Conservation (phyloP, 2,797 vertebrate species). For the Muscicapa comitata region DNA sequence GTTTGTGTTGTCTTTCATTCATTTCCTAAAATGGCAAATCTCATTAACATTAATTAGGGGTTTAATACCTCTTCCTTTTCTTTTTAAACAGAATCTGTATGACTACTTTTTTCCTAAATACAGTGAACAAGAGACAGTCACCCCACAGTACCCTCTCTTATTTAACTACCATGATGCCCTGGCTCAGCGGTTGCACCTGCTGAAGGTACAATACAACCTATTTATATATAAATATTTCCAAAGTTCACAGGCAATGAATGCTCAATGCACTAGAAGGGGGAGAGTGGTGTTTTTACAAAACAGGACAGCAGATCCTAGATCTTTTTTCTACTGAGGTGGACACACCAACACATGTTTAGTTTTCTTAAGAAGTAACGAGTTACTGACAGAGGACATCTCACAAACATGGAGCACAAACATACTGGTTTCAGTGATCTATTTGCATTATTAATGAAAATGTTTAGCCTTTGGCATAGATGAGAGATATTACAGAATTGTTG, state of each 20-base stretch:
- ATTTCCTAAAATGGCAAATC: background rate
- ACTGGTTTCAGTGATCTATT: background rate
- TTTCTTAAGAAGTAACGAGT: background rate
- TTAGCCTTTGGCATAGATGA: background rate
- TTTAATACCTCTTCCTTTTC: slow-evolving; percentile 17
- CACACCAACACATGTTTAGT: background rate
- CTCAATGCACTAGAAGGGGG: background rate
- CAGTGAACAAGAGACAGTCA: background rate
- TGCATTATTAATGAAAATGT: background rate
- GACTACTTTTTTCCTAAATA: slow-evolving; percentile 70
- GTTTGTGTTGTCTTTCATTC: slow-evolving; percentile 39
- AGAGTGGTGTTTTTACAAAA: background rate
- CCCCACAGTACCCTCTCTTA: slow-evolving; percentile 69
- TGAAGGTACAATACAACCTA: slow-evolving; percentile 65
- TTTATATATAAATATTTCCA: background rate
- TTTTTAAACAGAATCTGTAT: slow-evolving; percentile 74
- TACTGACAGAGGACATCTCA: background rate
- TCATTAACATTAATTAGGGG: background rate
- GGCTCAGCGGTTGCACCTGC: slow-evolving; percentile 72
- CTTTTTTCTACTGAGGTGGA: background rate
- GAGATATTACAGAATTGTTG: background rate
- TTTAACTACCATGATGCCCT: slow-evolving; percentile 81
- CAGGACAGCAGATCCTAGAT: background rate
- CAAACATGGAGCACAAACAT: background rate
- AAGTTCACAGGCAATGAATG: background rate